Evolutionary conservation across 2,113 vertebrate species (phyloP), one percentile per base, ranked within the genome.

Genomic region (Apteryx owenii): DNA sequence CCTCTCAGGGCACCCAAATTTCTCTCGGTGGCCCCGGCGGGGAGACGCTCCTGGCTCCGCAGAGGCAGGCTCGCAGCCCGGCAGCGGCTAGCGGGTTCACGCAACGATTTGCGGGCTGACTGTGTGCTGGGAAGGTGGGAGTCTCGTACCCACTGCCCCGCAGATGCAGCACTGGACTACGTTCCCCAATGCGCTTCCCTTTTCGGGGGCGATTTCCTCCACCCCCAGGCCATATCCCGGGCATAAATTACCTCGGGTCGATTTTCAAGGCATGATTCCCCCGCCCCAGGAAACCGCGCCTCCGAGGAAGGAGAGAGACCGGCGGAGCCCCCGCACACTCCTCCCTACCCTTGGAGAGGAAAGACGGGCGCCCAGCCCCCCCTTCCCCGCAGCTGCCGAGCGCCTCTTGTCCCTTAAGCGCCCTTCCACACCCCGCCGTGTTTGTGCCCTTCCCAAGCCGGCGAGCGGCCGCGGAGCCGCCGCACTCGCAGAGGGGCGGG

Each of bases 251-350:
- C 18, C 31, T 19, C 33, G 36, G 46, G 33, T 44, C 25, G 17
- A n/a, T 16, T 46, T 38, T 65, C 81, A 60, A 0, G 2, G 48
- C 33, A 62, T 12, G 44, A 46, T 15, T 15, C 44, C 5, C 16
- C 44, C 13, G 5, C 5, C 10, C 3, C 2, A 12, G 44, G 17
- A 40, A 80, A 77, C 0, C 2, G 4, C 6, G 8, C 12, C 1
- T 72, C 77, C 2, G 28, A 80, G 60, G 68, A 64, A 72, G 12
- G 40, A 10, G 3, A 48, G 36, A 83, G 28, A 36, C 31, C 25
- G 5, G 21, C 0, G 5, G 56, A 82, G 14, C 22, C 18, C 36
- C 22, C 12, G 6, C 51, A 13, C 8, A 60, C 18, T 7, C 46
- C 46, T 19, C 46, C 46, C 46, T 48, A 7, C 18, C 46, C 46